Conservation (phyloP, 2,888 invertebrate genomes). For the Eulithis testata region DNA sequence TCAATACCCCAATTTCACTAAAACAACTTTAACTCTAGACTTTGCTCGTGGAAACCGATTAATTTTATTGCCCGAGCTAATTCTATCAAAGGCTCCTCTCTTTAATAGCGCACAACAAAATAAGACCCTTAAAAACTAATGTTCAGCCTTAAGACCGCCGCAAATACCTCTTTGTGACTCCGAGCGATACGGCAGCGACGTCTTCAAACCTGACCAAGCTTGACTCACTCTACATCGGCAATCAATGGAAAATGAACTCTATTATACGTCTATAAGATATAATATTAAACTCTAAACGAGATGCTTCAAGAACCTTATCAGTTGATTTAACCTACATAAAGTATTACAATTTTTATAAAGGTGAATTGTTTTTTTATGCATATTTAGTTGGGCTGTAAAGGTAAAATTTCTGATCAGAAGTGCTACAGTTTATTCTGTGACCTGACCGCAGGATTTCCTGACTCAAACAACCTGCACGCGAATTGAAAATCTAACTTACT, state of each 20-base stretch:
- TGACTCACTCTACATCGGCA: not conserved
- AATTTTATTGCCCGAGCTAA: constrained; percentile 79
- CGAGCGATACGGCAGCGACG: constrained; percentile 65
- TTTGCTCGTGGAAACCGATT: constrained; percentile 64
- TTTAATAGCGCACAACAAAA: constrained; percentile 81
- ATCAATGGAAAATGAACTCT: constrained; percentile 8
- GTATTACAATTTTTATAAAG: too few species aligned
- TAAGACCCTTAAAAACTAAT: constrained; percentile 84
- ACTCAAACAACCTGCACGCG: constrained; percentile 25
- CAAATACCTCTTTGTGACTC: constrained; percentile 84
- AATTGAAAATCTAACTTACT: constrained; percentile 45
- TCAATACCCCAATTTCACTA: constrained; percentile 37
- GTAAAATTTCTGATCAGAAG: not conserved
- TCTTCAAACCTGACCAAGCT: constrained; percentile 44
- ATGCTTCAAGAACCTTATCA: too few species aligned
- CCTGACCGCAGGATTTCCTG: constrained; percentile 71
- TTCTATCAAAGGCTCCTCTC: constrained; percentile 79
- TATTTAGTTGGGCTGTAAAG: not conserved
- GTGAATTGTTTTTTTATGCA: not conserved
- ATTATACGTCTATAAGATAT: not conserved
- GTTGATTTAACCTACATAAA: too few species aligned
- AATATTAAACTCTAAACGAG: not conserved
- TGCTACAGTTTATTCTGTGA: constrained; percentile 33
- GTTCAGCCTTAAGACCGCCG: constrained; percentile 80
- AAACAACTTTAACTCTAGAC: constrained; percentile 42